Evolutionary conservation across 2,113 vertebrate genomes (phyloP).

Genomic region (Chaetodon trifascialis): DNA sequence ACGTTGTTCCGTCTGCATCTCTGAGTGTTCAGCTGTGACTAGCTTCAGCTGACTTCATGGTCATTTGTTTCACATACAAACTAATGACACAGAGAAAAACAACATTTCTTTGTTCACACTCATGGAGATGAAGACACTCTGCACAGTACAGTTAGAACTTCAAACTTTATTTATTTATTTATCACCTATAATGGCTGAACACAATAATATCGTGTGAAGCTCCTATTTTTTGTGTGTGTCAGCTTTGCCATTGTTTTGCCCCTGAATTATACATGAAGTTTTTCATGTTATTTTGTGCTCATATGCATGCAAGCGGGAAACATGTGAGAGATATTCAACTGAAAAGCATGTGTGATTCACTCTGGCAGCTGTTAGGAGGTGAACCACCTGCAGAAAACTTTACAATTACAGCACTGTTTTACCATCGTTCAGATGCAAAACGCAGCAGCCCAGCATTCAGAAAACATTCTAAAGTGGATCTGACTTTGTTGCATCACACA

Average conservation of each 20-base stretch:
- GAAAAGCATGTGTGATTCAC: neutral
- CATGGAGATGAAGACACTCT: neutral
- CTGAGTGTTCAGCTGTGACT: slow-evolving; percentile 23
- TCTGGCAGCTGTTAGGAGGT: slow-evolving; percentile 2
- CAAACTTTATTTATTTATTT: slow-evolving; percentile 3
- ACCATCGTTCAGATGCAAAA: slow-evolving; percentile 11
- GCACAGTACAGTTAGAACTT: neutral
- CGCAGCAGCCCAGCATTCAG: slow-evolving; percentile 21
- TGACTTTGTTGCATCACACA: slow-evolving; percentile 41
- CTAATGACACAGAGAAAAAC: slow-evolving; percentile 6
- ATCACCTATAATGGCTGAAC: neutral
- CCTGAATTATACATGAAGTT: neutral
- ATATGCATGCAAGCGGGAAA: neutral
- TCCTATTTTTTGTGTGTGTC: neutral
- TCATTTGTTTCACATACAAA: slow-evolving; percentile 29
- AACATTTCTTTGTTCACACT: slow-evolving; percentile 25
- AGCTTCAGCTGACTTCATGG: slow-evolving; percentile 26
- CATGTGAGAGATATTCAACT: neutral
- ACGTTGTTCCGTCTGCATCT: slow-evolving; percentile 30
- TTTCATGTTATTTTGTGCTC: neutral
- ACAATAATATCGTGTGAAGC: neutral
- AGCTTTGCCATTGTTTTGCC: neutral
- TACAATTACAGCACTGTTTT: slow-evolving; percentile 6
- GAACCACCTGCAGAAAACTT: slow-evolving; percentile 25
- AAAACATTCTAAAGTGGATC: slow-evolving; percentile 40